phyloP scores from a whole-genome alignment of 2,888 invertebrate species.

The Acleris laterana region DNA sequence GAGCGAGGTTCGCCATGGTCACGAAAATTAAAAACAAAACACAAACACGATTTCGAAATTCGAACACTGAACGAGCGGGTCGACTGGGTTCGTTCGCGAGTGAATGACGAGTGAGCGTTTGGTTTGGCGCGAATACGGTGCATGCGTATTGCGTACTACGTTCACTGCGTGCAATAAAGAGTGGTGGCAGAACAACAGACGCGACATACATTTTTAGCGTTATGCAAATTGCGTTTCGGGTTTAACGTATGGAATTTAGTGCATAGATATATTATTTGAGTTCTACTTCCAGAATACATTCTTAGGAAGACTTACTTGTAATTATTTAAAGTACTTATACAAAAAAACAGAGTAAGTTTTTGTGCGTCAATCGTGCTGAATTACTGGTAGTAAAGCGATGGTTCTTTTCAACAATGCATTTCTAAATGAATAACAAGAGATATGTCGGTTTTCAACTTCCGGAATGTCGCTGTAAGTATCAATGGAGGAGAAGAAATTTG shows the following conservation, averaged over 20 bases:
- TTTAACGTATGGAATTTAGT: neutral
- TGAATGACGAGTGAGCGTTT: constrained; percentile 62
- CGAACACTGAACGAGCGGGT: constrained; percentile 37
- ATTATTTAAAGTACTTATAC: too few species aligned
- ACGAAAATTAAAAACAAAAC: constrained; percentile 46
- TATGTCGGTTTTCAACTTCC: too few species aligned
- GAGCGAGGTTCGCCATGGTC: constrained; percentile 66
- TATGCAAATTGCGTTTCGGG: neutral
- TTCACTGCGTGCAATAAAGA: constrained; percentile 17
- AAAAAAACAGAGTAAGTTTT: too few species aligned
- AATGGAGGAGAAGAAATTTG: too few species aligned
- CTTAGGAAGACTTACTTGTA: too few species aligned
- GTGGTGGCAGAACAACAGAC: constrained; percentile 4
- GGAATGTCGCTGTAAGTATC: too few species aligned
- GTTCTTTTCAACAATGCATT: too few species aligned
- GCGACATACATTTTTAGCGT: neutral
- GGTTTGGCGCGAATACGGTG: constrained; percentile 52
- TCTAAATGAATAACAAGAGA: too few species aligned
- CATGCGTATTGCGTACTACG: constrained; percentile 46
- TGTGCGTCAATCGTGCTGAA: too few species aligned
- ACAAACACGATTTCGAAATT: constrained; percentile 48
- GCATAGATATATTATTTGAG: too few species aligned
- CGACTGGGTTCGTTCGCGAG: constrained; percentile 52
- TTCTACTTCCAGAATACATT: too few species aligned
- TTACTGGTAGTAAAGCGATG: too few species aligned